Conservation (phyloP, 2,888 invertebrate species). For the Geophilus truncorum region DNA sequence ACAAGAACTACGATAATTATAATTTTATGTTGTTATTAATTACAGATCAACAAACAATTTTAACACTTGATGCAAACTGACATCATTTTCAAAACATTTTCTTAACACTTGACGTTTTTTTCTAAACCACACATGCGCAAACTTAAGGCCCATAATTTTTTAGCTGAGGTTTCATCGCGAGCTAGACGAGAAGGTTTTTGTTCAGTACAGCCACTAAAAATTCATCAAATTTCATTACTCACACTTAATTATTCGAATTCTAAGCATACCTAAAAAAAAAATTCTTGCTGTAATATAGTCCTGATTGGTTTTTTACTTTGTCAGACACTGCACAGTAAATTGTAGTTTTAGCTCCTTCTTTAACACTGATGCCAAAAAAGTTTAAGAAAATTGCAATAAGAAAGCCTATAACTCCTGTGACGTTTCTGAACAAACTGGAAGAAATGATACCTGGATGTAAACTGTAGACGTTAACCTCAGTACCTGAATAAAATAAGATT, state of each 20-base stretch:
- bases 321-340: conserved; percentile 66
- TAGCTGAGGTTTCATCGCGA: conserved; percentile 55
- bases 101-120: too few species aligned
- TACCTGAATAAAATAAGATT: not conserved
- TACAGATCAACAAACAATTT: too few species aligned
- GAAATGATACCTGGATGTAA: not conserved
- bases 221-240: not conserved
- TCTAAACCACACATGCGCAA: too few species aligned
- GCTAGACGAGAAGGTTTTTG: conserved; percentile 48
- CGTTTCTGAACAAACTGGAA: not conserved
- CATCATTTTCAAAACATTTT: too few species aligned
- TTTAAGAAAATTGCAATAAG: too few species aligned
- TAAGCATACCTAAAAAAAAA: not conserved
- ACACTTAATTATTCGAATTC: not conserved
- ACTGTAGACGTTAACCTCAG: not conserved
- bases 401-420: too few species aligned
- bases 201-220: not conserved
- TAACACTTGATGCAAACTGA: too few species aligned
- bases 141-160: conserved; percentile 74
- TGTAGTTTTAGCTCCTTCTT: conserved; percentile 64
- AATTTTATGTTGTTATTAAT: too few species aligned
- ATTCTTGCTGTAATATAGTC: conserved; percentile 64
- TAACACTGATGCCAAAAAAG: conserved; percentile 56
- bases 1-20: too few species aligned
- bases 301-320: conserved; percentile 57